A percentile compares a stretch with the other conserved stretches of the same genome.
These are phyloP conservation scores for Ceratosolen fusciceps DNA, from an alignment of 1,140 invertebrate species.

Conservation along the genomic window DNA sequence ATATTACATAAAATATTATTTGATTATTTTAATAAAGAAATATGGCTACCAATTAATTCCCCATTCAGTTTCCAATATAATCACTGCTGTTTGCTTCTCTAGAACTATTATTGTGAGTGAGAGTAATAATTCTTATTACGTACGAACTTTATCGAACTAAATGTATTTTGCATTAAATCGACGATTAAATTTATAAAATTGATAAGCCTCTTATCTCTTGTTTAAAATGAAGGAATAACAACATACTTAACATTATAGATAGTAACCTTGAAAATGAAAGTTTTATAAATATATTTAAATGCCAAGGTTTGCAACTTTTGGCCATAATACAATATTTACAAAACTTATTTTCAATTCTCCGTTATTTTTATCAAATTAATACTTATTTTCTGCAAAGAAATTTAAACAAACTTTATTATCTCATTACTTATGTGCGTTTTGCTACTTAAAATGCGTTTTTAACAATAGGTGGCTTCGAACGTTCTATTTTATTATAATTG, in stretches of 20 bases:
- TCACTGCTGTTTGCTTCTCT: no score
- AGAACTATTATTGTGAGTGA: no score
- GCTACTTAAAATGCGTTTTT: no score
- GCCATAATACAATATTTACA: constrained; percentile 35
- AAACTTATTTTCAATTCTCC: constrained; percentile 26
- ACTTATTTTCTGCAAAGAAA: background rate
- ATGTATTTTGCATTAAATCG: background rate
- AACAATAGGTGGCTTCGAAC: no score
- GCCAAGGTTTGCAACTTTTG: constrained; percentile 14
- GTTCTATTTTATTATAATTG: no score
- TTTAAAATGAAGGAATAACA: background rate
- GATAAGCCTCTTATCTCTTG: constrained; percentile 1
- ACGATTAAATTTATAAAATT: background rate
- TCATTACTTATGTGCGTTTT: background rate
- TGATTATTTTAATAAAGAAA: no score
- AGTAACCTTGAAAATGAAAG: constrained; percentile 38
- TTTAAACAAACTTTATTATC: background rate
- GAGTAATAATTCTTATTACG: no score
- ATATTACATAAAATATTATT: no score
- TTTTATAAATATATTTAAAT: constrained; percentile 24
- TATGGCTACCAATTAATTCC: no score
- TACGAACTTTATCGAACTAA: no score
- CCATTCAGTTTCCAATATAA: no score
- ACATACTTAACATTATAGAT: background rate
- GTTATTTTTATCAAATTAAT: constrained; percentile 15